Conservation (phyloP, 1,140 invertebrate species). For the Zaprionus vittiger region DNA sequence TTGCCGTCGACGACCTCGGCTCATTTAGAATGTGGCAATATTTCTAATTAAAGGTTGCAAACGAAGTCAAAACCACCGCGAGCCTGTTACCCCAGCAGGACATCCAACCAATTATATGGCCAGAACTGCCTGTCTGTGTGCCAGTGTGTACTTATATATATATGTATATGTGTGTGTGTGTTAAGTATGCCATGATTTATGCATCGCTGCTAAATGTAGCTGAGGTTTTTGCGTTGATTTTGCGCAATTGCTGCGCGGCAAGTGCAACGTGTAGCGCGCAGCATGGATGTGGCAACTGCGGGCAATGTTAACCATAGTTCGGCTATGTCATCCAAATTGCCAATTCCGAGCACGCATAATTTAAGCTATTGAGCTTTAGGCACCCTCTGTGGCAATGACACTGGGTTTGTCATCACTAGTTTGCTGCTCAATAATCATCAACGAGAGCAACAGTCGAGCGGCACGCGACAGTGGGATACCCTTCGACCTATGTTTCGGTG, state of each 20-base stretch:
- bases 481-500: no score
- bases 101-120: constrained; percentile 36
- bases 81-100: constrained; percentile 55
- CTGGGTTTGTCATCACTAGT: neutral
- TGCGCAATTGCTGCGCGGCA: constrained; percentile 46
- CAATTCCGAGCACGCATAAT: constrained; percentile 73
- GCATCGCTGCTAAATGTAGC: constrained; percentile 75
- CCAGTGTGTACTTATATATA: constrained; percentile 4
- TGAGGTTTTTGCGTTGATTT: constrained; percentile 75
- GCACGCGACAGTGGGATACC: no score
- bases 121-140: constrained; percentile 9
- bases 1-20: constrained; percentile 35
- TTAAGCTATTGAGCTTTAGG: constrained; percentile 58
- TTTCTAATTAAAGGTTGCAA: constrained; percentile 81
- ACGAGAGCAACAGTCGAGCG: no score
- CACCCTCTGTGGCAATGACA: neutral
- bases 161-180: constrained; percentile 38
- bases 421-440: neutral
- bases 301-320: constrained; percentile 59
- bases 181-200: constrained; percentile 80
- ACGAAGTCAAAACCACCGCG: constrained; percentile 81
- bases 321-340: constrained; percentile 62
- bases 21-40: constrained; percentile 79
- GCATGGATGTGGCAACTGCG: constrained; percentile 25
- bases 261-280: neutral